These are phyloP conservation scores for Vombatus ursinus DNA, from an alignment of 2,113 vertebrate genomes.

Conservation along the genomic window DNA sequence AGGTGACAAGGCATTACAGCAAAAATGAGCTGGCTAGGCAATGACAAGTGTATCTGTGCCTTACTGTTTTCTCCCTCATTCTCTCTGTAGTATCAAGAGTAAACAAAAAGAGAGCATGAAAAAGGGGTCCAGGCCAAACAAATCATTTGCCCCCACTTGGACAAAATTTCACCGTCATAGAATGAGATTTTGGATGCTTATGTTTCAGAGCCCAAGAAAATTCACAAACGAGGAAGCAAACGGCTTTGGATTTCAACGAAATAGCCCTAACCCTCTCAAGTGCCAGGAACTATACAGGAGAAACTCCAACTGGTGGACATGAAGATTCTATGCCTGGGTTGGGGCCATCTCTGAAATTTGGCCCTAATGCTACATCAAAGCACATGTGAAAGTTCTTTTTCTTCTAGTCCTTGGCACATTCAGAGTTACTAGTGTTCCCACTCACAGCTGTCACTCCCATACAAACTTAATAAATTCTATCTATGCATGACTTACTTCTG, in stretches of 20 bases:
- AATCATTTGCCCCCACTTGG: not conserved
- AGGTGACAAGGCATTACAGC: not conserved
- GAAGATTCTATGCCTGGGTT: not conserved
- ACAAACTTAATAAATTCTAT: slow-evolving; percentile 82
- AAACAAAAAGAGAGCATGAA: not conserved
- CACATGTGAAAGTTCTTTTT: slow-evolving; percentile 72
- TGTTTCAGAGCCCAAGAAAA: not conserved
- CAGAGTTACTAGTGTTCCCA: slow-evolving; percentile 73
- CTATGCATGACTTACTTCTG: slow-evolving; percentile 79
- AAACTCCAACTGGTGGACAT: not conserved
- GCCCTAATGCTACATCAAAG: slow-evolving; percentile 69
- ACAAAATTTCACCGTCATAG: slow-evolving; percentile 32
- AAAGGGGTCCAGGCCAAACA: not conserved
- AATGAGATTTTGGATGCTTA: not conserved
- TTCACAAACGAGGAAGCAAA: slow-evolving; percentile 11
- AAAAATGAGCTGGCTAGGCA: not conserved
- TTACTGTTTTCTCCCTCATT: not conserved
- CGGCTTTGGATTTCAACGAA: slow-evolving; percentile 25
- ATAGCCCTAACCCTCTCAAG: slow-evolving; percentile 2
- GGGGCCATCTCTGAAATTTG: not conserved
- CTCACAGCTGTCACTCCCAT: slow-evolving; percentile 76
- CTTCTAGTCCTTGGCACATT: slow-evolving; percentile 73
- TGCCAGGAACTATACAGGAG: not conserved
- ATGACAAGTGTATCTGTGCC: not conserved
- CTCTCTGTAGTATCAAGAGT: not conserved